Conservation (phyloP, 1,140 invertebrate species). For the Atta colombica region DNA sequence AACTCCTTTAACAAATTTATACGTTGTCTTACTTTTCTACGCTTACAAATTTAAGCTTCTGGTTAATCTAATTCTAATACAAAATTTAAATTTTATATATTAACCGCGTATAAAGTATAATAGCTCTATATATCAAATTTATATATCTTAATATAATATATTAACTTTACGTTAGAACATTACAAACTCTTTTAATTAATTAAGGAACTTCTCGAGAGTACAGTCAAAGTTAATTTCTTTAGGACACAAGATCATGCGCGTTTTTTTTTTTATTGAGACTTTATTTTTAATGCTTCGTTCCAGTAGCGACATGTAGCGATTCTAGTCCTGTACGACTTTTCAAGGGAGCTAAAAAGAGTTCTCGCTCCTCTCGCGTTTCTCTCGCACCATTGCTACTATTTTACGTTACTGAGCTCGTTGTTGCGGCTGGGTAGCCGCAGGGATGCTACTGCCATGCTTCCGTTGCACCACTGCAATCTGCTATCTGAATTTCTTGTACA, state of each 20-base stretch:
- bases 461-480: conserved; percentile 40
- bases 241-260: neutral
- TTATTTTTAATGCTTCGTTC: neutral
- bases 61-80: neutral
- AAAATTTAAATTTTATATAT: conserved; percentile 23
- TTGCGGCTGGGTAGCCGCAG: conserved; percentile 48
- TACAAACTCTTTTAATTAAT: conserved; percentile 33
- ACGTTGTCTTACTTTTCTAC: neutral
- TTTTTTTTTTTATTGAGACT: conserved; percentile 9
- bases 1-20: neutral
- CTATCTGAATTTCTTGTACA: conserved; percentile 49
- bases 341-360: conserved; percentile 6
- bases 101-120: neutral
- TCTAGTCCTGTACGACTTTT: neutral
- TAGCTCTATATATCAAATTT: neutral
- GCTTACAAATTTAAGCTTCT: neutral
- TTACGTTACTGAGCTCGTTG: conserved; percentile 20
- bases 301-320: neutral
- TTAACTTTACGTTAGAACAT: neutral
- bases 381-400: conserved; percentile 31
- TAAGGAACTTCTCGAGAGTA: neutral
- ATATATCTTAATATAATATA: conserved; percentile 12
- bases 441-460: conserved; percentile 16
- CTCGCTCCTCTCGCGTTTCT: conserved; percentile 10
- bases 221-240: neutral